phyloP scores from a whole-genome alignment of 2,888 invertebrate species.

The Hirtodrosophila trivittata region DNA sequence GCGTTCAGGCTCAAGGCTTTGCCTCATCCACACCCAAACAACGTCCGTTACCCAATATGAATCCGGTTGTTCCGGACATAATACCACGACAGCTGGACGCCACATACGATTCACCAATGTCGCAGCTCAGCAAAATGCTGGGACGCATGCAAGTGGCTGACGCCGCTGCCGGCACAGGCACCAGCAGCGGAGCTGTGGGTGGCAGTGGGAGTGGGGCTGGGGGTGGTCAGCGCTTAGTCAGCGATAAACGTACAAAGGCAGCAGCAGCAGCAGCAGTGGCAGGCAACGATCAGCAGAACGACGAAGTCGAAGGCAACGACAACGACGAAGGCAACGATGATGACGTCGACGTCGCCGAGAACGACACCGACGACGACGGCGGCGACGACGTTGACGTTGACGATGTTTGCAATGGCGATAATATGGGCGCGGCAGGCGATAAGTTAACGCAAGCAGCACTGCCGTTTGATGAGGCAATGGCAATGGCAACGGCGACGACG shows the following conservation, averaged over 20 bases:
- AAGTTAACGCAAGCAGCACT: conserved; percentile 38
- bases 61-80: conserved; percentile 82
- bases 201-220: conserved; percentile 17
- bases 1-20: conserved; percentile 18
- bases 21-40: conserved; percentile 63
- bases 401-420: conserved; percentile 58
- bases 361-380: conserved; percentile 25
- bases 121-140: conserved; percentile 78
- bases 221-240: conserved; percentile 55
- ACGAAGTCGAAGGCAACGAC: conserved; percentile 21
- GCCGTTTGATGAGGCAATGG: conserved; percentile 24
- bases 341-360: conserved; percentile 16
- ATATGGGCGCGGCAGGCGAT: conserved; percentile 64
- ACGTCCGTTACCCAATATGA: conserved; percentile 21
- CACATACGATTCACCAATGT: conserved; percentile 78
- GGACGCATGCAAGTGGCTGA: conserved; percentile 60
- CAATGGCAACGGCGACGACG: conserved; percentile 55
- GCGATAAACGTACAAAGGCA: conserved; percentile 34
- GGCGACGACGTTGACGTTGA: conserved; percentile 18
- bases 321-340: conserved; percentile 25
- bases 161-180: background rate
- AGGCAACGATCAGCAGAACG: conserved; percentile 11
- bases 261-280: conserved; percentile 25
- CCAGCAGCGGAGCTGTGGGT: conserved; percentile 2
- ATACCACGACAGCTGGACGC: conserved; percentile 77